Base-by-base conservation (phyloP, 2,888 invertebrate species). In the Machimus rusticus region DNA sequence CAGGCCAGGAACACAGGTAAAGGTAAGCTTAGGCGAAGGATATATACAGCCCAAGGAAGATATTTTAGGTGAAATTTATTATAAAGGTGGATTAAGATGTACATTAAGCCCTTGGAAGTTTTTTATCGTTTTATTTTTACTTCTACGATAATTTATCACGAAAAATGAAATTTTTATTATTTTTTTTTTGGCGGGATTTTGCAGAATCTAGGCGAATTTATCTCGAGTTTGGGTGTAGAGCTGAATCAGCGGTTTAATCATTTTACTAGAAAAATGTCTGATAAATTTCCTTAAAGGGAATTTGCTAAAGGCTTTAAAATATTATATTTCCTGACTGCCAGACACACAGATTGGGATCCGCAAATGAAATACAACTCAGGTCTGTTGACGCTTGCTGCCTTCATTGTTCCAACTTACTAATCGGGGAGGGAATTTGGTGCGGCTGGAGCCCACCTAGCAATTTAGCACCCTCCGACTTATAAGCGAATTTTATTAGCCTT, bases 51-150 rank as follows among this genome's bases (percentile, higher is more conserved):
- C 14, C 28, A 51, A 39, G 51, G 46, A 51, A 79, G 79, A 51
- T 79, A 79, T 79, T 79, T 79, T 34, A 79, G 51, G 43, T 79
- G 46, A 79, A 79, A 79, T 79, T 79, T 79, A 79, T 79, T 79
- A 51, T 79, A 14, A 51, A 79, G 79, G 79, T 79, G 79, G 79
- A 79, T 79, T 79, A 79, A 79, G 79, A 28, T 79, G 79, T 79
- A 79, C 79, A 79, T 79, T 79, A 79, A 79, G 79, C 51, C 43
- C 51, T 46, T 46, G 51, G 51, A 79, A 55, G 51, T 79, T 79
- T 79, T 77, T 79, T 57, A 57, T 57, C 57, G 57, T 57, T 66
- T 28, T 28, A 66, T 66, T 66, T 66, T 66, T 79, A 79, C 43
- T 79, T 51, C 51, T 19, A 79, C 28, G 28, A 39, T 79, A 79